Base-by-base conservation (phyloP, 2,113 vertebrate genomes). In the Chelonoidis abingdonii region DNA sequence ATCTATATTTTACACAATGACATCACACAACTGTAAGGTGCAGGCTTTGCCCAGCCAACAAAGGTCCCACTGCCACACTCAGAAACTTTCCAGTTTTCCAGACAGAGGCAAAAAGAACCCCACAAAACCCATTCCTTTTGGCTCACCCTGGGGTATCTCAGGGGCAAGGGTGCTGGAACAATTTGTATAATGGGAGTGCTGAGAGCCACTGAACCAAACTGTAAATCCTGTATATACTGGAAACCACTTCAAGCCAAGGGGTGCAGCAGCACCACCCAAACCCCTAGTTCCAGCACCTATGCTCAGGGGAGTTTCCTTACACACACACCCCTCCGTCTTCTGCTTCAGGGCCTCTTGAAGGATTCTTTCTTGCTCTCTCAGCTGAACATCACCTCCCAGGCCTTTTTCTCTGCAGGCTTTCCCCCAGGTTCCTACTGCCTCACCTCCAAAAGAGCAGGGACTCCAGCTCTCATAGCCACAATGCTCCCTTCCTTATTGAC, bases 1-100 rank as follows among this genome's bases (percentile, higher is more conserved):
- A 96, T 95, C 89, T 72, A 80, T 85, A 93, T 92, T 75, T 75
- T 75, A 41, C 13, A 10, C 69, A 75, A 6, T 54, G 53, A 62
- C n/a, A 10, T 5, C 65, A 38, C 65, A 38, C 35, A 72, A 22
- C 9, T 38, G 13, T 7, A 14, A 47, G 75, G 8, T 19, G 83
- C 65, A 12, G 56, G 4, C 65, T 38, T 72, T 19, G 4, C 65
- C 65, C 7, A 10, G 4, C n/a, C n/a, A 4, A 11, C 19, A 0
- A 72, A 38, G 35, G 65, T 38, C n/a, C 17, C 4, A 38, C n/a
- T 72, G n/a, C n/a, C n/a, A 10, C 5, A 22, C 65, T 38, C 65
- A 72, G n/a, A 22, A 22, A 38, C 65, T 72, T 72, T 72, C 65
- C 65, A 72, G 65, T 69, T 69, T 69, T 69, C 31, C 62, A 69